Percentiles rank a stretch among this genome's conserved stretches.
These are phyloP conservation scores for Erynnis tages DNA, from an alignment of 2,888 invertebrate genomes.

Conservation along the genomic window DNA sequence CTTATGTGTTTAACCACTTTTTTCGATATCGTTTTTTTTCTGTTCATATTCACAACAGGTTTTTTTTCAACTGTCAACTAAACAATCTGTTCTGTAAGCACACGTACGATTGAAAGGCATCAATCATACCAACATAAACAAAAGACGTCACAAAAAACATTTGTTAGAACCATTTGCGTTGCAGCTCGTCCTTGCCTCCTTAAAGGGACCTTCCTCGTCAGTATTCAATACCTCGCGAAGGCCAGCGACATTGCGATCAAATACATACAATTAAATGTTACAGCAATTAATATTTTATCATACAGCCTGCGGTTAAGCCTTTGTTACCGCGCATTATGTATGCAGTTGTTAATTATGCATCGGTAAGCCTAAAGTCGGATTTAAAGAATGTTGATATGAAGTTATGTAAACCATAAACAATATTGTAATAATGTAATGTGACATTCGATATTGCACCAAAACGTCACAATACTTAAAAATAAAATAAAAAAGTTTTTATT, in stretches of 20 bases:
- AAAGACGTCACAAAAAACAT: conserved; percentile 15
- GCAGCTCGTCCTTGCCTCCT: conserved; percentile 30
- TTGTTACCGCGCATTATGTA: not conserved
- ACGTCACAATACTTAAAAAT: too few relatives aligned
- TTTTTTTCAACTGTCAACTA: too few relatives aligned
- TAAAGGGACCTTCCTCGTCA: conserved; percentile 29
- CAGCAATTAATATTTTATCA: conserved; percentile 14
- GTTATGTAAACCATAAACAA: too few relatives aligned
- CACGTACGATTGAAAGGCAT: too few relatives aligned
- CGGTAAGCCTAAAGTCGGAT: not conserved
- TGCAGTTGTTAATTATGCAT: conserved; percentile 7
- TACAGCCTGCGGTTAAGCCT: not conserved
- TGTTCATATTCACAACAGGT: too few relatives aligned
- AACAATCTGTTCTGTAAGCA: too few relatives aligned
- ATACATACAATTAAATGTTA: conserved; percentile 28
- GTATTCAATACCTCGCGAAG: conserved; percentile 27
- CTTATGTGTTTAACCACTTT: too few relatives aligned
- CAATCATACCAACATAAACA: conserved; percentile 19
- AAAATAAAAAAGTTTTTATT: too few relatives aligned
- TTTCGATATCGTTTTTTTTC: too few relatives aligned
- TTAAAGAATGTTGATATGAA: too few relatives aligned
- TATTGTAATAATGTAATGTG: too few relatives aligned
- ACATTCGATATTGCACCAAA: too few relatives aligned
- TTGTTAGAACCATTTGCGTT: conserved; percentile 26
- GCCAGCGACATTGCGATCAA: conserved; percentile 28